phyloP scores from a whole-genome alignment of 2,797 vertebrate genomes.

The Yasuhikotakia modesta region DNA sequence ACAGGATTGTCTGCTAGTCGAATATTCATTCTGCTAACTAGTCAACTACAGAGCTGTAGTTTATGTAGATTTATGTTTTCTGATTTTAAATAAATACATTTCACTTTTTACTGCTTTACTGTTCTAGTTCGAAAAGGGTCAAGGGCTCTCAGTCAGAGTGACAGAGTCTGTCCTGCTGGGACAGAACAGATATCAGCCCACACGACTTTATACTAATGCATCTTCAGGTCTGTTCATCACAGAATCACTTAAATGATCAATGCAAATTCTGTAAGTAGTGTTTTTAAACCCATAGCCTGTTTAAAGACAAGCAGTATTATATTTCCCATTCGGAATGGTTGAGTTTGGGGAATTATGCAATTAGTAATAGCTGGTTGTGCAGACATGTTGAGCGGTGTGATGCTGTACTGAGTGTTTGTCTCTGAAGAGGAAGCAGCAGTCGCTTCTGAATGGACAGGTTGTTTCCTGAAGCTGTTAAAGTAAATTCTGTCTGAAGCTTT shows the following conservation, averaged over 20 bases:
- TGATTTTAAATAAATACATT: too few species aligned
- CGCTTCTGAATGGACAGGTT: constrained; percentile 74
- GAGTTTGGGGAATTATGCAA: constrained; percentile 46
- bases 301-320: constrained; percentile 31
- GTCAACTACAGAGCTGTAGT: too few species aligned
- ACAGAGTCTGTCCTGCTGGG: constrained; percentile 40
- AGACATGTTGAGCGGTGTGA: constrained; percentile 60
- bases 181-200: constrained; percentile 28
- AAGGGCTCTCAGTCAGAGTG: constrained; percentile 70
- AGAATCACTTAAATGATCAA: not conserved
- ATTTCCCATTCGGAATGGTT: constrained; percentile 24
- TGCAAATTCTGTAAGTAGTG: not conserved
- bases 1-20: not conserved
- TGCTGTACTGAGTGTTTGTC: constrained; percentile 71
- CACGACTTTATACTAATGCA: too few species aligned
- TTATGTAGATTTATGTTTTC: too few species aligned
- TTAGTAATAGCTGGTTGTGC: constrained; percentile 36
- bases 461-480: constrained; percentile 68
- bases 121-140: constrained; percentile 51
- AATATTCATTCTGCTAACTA: too few species aligned
- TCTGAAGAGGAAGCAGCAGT: constrained; percentile 67
- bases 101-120: too few species aligned
- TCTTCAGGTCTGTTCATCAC: not conserved
- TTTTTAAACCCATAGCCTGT: not conserved
- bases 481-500: constrained; percentile 72